Evolutionary conservation across 2,113 vertebrate genomes (phyloP).

Genomic region (Gadus macrocephalus): DNA sequence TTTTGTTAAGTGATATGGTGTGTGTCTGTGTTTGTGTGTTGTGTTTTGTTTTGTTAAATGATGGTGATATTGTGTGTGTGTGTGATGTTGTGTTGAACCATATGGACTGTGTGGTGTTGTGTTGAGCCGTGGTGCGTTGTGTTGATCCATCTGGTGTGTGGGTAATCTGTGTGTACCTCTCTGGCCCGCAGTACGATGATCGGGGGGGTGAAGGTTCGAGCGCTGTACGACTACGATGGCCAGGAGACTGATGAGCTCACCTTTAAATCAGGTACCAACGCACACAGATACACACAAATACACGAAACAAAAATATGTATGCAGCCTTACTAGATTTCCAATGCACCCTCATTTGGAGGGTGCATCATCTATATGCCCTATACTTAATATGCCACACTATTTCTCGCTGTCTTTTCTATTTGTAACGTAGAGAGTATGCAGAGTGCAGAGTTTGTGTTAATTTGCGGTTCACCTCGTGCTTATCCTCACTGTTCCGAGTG

Average conservation of each 20-base stretch:
- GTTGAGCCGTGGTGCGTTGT: neutral
- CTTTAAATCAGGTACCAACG: constrained; percentile 68
- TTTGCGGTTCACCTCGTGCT: no score
- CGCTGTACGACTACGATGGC: constrained; percentile 73
- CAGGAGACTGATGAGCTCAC: constrained; percentile 75
- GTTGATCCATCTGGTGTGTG: neutral
- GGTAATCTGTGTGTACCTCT: neutral
- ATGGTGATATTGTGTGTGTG: neutral
- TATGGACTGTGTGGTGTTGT: neutral
- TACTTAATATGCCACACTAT: no score
- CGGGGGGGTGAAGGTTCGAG: constrained; percentile 68
- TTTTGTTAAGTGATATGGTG: no score
- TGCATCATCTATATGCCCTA: no score
- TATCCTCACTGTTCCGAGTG: no score
- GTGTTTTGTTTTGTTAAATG: neutral
- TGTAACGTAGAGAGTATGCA: no score
- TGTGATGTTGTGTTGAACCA: neutral
- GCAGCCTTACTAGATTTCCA: no score
- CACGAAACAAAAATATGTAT: no score
- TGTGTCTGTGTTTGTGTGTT: neutral
- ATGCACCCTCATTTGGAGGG: no score
- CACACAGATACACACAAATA: no score
- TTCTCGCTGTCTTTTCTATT: no score
- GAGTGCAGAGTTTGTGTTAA: no score
- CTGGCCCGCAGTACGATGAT: constrained; percentile 55